Percentiles rank a stretch among this genome's conserved stretches.
Conservation (phyloP, 2,113 vertebrate species). For the Pseudorhombus dupliciocellatus region DNA sequence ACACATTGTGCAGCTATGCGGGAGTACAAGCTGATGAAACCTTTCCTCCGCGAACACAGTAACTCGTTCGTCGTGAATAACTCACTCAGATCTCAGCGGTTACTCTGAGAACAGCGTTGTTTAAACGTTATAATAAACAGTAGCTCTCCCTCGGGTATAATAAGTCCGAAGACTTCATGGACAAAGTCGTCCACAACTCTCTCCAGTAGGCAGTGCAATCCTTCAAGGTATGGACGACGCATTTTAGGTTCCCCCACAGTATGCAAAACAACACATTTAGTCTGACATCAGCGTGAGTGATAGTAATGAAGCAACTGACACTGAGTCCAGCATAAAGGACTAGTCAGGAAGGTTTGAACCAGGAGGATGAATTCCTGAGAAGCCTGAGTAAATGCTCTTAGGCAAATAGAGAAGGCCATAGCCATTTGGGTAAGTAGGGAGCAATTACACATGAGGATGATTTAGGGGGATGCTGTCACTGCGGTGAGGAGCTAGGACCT, state of each 20-base stretch:
- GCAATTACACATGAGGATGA: conserved; percentile 79
- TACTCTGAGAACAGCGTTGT: too few relatives aligned
- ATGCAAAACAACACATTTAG: conserved; percentile 40
- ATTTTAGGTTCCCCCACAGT: conserved; percentile 16
- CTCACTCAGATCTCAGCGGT: not conserved
- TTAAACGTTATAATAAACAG: not conserved
- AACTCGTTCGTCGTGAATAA: not conserved
- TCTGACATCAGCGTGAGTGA: conserved; percentile 41
- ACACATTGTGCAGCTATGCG: too few relatives aligned
- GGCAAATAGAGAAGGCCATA: conserved; percentile 76
- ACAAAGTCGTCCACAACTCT: not conserved
- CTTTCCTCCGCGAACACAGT: not conserved
- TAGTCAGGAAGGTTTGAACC: conserved; percentile 61
- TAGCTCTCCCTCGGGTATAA: not conserved
- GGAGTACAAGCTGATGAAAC: not conserved
- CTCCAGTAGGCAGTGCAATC: not conserved
- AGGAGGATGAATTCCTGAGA: conserved; percentile 53
- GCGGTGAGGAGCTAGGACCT: conserved; percentile 70
- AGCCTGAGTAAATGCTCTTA: conserved; percentile 80
- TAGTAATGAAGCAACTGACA: conserved; percentile 48
- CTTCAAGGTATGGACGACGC: conserved; percentile 3
- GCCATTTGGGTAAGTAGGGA: conserved; percentile 81
- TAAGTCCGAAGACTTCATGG: not conserved
- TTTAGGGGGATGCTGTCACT: conserved; percentile 79
- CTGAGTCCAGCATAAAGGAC: conserved; percentile 37